phyloP scores from a whole-genome alignment of 1,140 invertebrate genomes.

The Anastatus disparis region DNA sequence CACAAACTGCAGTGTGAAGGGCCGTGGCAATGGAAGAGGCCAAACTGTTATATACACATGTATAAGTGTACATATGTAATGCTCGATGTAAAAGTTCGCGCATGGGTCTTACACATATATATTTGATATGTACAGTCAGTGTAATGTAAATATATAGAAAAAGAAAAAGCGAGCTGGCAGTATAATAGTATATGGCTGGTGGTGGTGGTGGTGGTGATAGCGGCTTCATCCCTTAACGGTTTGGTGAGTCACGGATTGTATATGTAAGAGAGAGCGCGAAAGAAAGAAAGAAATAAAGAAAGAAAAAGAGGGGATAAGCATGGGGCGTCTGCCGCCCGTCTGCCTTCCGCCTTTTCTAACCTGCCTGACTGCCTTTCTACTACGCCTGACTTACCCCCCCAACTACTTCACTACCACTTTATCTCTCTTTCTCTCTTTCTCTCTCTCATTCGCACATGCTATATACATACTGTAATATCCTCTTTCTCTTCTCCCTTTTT shows the following conservation, averaged over 20 bases:
- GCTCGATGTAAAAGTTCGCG: neutral
- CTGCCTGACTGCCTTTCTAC: slow-evolving; percentile 48
- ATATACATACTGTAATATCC: too few species aligned
- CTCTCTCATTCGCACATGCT: slow-evolving; percentile 35
- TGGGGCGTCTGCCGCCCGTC: slow-evolving; percentile 64
- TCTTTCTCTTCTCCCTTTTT: slow-evolving; percentile 35
- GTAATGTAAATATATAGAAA: neutral
- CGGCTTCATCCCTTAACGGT: slow-evolving; percentile 64
- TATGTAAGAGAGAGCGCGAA: too few species aligned
- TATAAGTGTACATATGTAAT: too few species aligned
- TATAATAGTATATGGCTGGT: too few species aligned
- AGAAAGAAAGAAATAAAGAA: too few species aligned
- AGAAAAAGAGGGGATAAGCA: slow-evolving; percentile 59
- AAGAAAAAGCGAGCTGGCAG: neutral
- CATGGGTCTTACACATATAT: neutral
- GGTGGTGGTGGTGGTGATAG: slow-evolving; percentile 48
- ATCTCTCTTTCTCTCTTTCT: slow-evolving; percentile 39
- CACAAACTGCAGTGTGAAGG: slow-evolving; percentile 7
- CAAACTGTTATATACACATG: neutral
- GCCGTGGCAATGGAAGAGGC: neutral
- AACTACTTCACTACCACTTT: slow-evolving; percentile 46
- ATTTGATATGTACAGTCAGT: neutral
- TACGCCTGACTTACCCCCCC: slow-evolving; percentile 51
- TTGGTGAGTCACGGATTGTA: slow-evolving; percentile 63
- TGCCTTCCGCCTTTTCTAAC: slow-evolving; percentile 55